Evolutionary conservation across 2,797 vertebrate genomes (phyloP), one percentile per base, ranked within the genome.

Genomic region (Microctenopoma stevenorrisi): DNA sequence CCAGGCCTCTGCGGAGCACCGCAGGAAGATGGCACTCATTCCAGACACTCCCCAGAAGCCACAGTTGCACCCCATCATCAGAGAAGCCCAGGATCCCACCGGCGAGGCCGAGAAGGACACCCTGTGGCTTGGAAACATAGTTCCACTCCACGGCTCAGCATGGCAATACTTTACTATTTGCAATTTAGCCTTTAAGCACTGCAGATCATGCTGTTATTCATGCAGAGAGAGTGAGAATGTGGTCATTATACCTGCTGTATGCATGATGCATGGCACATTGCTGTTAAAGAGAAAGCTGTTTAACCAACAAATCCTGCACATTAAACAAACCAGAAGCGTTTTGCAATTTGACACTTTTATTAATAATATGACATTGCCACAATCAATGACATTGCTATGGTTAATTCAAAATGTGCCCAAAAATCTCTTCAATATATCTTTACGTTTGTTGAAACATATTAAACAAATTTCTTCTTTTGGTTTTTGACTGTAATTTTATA

Each of bases 61-160:
- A 64, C 90, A 91, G 83, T 84, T 77, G 59, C 91, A 91, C 82
- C 88, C 91, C 75, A 42, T 89, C 89, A 85, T 89, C 83, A 87
- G 72, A 62, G 73, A 59, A 69, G 56, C 72, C 64, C 64, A 44
- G 53, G 73, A 78, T 83, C 76, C 82, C 81, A 61, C 62, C 64
- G 18, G 62, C 37, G 52, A 80, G 86, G 72, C 58, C 26, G 30
- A 64, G 72, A 62, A 70, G 58, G 82, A 80, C 76, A 74, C 75
- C 82, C 82, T 77, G 73, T 3, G 62, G 85, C 54, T 62, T 52
- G 50, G 38, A 78, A 50, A 64, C 70, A 65, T 26, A 68, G 51
- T 56, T 87, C 69, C 43, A 35, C 71, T 83, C 49, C 59, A 68
- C 52, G 58, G 4, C 52, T 69, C 51, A 11, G 52, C 72, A 63